phyloP scores from a whole-genome alignment of 2,888 invertebrate species.

The Sthenelais limicola region DNA sequence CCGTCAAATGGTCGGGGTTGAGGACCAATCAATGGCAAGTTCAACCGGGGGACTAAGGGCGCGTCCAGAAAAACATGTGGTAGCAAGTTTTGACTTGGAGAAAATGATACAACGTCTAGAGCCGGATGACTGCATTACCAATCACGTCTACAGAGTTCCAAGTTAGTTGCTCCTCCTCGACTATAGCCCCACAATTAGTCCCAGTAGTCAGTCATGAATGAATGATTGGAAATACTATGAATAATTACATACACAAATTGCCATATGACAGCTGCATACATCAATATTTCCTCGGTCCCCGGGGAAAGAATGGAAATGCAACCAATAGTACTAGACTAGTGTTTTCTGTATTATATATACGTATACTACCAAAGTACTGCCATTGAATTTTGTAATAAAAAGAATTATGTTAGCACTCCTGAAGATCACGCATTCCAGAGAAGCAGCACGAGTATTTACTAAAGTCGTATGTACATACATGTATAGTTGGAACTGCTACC shows the following conservation, averaged over 20 bases:
- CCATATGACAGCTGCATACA: no score
- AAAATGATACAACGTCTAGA: conserved; percentile 41
- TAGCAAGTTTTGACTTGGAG: conserved; percentile 39
- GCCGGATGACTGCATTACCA: conserved; percentile 41
- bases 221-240: no score
- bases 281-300: no score
- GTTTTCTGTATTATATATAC: no score
- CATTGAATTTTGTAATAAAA: neutral
- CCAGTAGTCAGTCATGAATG: no score
- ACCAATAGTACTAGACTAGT: no score
- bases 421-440: neutral
- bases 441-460: neutral
- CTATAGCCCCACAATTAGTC: no score
- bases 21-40: neutral
- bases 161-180: no score
- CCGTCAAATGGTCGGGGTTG: conserved; percentile 15
- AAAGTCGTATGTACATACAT: no score
- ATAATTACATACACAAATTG: no score
- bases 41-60: neutral
- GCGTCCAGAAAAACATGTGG: conserved; percentile 41
- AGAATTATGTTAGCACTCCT: neutral
- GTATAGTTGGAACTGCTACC: no score
- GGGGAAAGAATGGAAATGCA: no score
- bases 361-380: neutral
- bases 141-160: conserved; percentile 44